Base-by-base conservation (phyloP, 92 coral and sea anemone genomes). In the Heliopora coerulea region DNA sequence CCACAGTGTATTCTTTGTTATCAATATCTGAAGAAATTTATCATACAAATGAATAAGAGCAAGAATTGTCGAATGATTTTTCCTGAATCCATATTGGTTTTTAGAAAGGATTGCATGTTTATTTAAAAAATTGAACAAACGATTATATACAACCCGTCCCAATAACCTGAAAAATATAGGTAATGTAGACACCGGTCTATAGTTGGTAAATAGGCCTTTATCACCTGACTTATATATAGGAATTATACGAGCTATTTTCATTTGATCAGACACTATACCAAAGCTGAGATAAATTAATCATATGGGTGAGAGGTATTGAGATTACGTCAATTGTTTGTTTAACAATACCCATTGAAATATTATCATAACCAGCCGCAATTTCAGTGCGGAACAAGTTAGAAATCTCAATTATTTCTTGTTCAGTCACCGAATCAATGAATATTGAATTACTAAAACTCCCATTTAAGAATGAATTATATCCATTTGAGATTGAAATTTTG, bases 11-110 rank as follows among this genome's bases (percentile, higher is more conserved):
- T 56, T 74, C 63, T 29, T 46, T 75, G 56, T 74, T 62, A 54
- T 81, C 85, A 49, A 81, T 75, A 40, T 75, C 82, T 32, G 72
- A 35, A 21, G 81, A 73, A 19, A 81, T 69, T 54, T 80, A 24
- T 80, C 85, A 54, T 80, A 80, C 32, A 80, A 61, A 18, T 73
- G 85, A 42, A 81, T 72, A 20, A 81, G 62, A 27, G 74, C 80
- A 81, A 52, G 79, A 59, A 72, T 32, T 70, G 84, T 80, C 23
- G 80, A 80, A 34, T 72, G 80, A 41, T 70, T 59, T 63, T 72
- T 80, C 34, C 84, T 59, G 42, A 80, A 80, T 20, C 84, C 84
- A 25, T 70, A 80, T 58, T 68, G 83, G 44, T 79, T 79, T 0
- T 1, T 12, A 54, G 60, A 54, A 27, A 11, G 69, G 46, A 68